Evolutionary conservation across 2,797 vertebrate genomes (phyloP).

Genomic region (Peromyscus nudipes): DNA sequence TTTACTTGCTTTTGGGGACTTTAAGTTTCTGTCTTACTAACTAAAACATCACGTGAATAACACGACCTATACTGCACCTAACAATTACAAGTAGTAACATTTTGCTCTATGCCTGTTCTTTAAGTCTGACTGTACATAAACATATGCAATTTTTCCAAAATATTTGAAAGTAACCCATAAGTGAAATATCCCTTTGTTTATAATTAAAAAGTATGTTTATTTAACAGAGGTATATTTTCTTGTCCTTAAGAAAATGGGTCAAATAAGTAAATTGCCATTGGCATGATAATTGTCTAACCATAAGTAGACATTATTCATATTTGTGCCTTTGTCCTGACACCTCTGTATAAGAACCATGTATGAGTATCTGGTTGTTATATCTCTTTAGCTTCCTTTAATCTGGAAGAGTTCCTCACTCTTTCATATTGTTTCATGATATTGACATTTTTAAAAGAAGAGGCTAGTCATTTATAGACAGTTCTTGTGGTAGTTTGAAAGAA

Average conservation of each 20-base stretch:
- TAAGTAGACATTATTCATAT: not conserved
- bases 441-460: not conserved
- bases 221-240: not conserved
- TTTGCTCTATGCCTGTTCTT: not conserved
- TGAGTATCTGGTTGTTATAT: not conserved
- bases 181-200: not conserved
- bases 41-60: not conserved
- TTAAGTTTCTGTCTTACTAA: not conserved
- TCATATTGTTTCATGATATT: slow-evolving; percentile 16
- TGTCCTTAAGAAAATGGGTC: not conserved
- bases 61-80: not conserved
- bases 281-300: not conserved
- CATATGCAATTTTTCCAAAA: not conserved
- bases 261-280: not conserved
- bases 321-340: not conserved
- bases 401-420: not conserved
- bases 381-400: slow-evolving; percentile 33
- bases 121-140: not conserved
- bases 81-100: not conserved
- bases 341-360: not conserved
- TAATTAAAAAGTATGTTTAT: not conserved
- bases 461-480: slow-evolving; percentile 32
- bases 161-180: not conserved
- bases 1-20: not conserved
- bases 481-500: not conserved